A percentile compares a stretch with the other conserved stretches of the same genome.
These are phyloP conservation scores for Lethenteron reissneri DNA, from an alignment of 2,113 vertebrate genomes.

Conservation along the genomic window DNA sequence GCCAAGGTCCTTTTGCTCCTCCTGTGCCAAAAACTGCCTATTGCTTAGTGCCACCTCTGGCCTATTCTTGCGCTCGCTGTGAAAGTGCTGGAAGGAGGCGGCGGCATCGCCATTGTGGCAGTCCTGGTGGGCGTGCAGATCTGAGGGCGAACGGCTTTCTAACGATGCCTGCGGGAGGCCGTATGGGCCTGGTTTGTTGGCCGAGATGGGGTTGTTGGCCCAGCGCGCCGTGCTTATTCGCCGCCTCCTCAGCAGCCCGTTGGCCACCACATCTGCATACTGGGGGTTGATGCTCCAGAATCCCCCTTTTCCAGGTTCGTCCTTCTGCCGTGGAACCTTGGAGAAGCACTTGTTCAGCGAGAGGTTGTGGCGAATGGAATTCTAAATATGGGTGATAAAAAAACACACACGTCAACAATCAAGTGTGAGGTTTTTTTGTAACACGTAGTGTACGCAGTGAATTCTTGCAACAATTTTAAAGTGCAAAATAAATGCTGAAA, in stretches of 20 bases:
- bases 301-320: conserved; percentile 66
- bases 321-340: conserved; percentile 69
- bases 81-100: conserved; percentile 22
- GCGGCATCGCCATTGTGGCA: neutral
- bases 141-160: neutral
- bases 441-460: no score
- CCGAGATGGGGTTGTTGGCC: conserved; percentile 6
- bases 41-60: conserved; percentile 17
- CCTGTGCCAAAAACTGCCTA: conserved; percentile 25
- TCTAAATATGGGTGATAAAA: conserved; percentile 24
- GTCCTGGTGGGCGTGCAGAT: neutral
- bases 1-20: conserved; percentile 22
- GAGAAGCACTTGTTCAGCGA: conserved; percentile 81
- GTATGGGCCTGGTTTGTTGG: neutral
- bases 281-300: conserved; percentile 56
- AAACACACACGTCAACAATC: neutral
- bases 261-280: conserved; percentile 41
- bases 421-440: no score
- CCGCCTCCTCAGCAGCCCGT: conserved; percentile 39
- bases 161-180: conserved; percentile 9
- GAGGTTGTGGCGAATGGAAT: conserved; percentile 72
- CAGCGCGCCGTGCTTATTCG: conserved; percentile 33
- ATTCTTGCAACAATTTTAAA: no score
- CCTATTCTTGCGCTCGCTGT: conserved; percentile 17
- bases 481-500: no score